Evolutionary conservation across 2,113 vertebrate genomes (phyloP), one percentile per base, ranked within the genome.

Genomic region (Ceratotherium simum): DNA sequence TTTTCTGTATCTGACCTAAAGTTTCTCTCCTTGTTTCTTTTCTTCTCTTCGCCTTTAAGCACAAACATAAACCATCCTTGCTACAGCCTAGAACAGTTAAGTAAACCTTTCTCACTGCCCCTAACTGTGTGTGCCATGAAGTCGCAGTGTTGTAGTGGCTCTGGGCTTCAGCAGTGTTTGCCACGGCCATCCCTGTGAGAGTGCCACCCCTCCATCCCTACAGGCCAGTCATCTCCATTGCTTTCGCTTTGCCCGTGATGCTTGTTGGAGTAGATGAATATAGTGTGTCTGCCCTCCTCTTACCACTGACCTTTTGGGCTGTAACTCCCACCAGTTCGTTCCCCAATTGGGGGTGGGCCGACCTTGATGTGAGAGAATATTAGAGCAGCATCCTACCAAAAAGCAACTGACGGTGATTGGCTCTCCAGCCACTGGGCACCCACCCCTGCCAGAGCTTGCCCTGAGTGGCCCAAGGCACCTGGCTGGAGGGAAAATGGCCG

Each of bases 21-120:
- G 99, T 99, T 99, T 99, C 99, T 99, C 99, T 99, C 99, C 99
- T 99, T 99, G 99, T 99, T 99, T 99, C 99, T 99, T 99, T 99
- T 99, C 97, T 99, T 99, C 98, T 99, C 96, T 99, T 99, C 99
- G 99, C 99, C 99, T 99, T 99, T 99, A 99, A 99, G 99, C 99
- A 99, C 99, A 99, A 99, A 99, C 99, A 99, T 99, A 99, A 99
- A 99, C 99, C 99, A 99, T 99, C 99, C 99, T 99, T 99, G 99
- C 99, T 99, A 99, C 99, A 99, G 99, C 99, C 99, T 99, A 99
- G 99, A 99, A 99, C 99, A 99, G 99, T 99, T 99, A 99, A 99
- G 99, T 99, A 99, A 99, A 99, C 98, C 97, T 98, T 98, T 98
- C 99, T 99, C 98, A 92, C 98, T 99, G 98, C 98, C 98, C 98